phyloP scores from a whole-genome alignment of 2,113 vertebrate species.

The Martes martes region DNA sequence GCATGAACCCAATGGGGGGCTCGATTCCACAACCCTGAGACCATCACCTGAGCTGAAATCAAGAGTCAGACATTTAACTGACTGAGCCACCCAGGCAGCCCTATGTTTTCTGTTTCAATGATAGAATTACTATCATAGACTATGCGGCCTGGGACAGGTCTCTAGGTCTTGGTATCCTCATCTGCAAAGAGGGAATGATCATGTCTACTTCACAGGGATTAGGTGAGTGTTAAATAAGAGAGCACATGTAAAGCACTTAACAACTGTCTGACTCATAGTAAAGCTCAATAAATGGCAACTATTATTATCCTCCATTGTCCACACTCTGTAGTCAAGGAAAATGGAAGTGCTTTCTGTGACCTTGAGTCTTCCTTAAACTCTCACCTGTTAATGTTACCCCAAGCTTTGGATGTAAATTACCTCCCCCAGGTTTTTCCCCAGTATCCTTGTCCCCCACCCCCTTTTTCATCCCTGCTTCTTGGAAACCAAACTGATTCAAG shows the following conservation, averaged over 20 bases:
- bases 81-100: not conserved
- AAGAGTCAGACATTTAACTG: not conserved
- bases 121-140: too few species aligned
- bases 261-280: not conserved
- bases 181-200: not conserved
- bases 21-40: not conserved
- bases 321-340: not conserved
- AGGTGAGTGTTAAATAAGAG: accelerated
- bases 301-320: not conserved
- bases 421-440: not conserved
- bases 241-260: not conserved
- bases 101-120: not conserved
- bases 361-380: not conserved
- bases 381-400: not conserved
- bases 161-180: not conserved
- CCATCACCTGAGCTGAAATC: not conserved
- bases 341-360: not conserved
- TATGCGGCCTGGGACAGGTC: not conserved
- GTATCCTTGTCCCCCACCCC: not conserved
- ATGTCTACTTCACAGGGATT: not conserved
- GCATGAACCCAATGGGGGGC: too few species aligned
- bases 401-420: not conserved
- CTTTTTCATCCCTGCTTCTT: too few species aligned
- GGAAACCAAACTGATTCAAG: not conserved
- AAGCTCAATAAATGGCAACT: not conserved